Evolutionary conservation across 2,888 invertebrate genomes (phyloP).

Genomic region (Zygogramma bicolorata): DNA sequence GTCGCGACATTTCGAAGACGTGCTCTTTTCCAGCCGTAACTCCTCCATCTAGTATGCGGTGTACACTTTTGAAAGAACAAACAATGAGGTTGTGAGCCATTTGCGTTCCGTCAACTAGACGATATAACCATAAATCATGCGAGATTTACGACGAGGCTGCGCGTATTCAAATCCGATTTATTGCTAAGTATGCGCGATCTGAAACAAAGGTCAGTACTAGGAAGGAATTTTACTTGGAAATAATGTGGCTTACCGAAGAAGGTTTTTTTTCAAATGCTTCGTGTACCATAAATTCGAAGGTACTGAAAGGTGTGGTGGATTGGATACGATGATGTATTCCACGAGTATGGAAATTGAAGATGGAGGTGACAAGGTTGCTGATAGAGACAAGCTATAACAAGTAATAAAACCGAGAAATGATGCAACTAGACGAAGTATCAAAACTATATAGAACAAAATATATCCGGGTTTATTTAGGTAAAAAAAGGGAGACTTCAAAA

Average conservation of each 20-base stretch:
- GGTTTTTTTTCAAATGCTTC: background rate
- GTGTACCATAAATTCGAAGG: background rate
- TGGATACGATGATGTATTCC: background rate
- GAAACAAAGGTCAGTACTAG: slow-evolving; percentile 1
- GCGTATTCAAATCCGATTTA: background rate
- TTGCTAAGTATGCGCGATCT: background rate
- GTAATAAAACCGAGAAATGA: background rate
- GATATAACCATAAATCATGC: background rate
- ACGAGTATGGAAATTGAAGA: background rate
- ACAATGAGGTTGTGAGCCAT: background rate
- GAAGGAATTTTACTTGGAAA: background rate
- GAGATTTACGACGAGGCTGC: background rate
- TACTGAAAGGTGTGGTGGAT: background rate
- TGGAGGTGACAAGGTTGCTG: background rate
- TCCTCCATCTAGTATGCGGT: background rate
- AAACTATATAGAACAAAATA: no score
- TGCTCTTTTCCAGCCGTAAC: background rate
- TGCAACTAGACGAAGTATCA: background rate
- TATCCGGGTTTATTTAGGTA: no score
- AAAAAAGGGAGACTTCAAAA: no score
- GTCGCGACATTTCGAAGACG: slow-evolving; percentile 17
- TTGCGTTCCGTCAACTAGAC: background rate
- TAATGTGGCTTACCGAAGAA: background rate
- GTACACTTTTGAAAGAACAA: background rate
- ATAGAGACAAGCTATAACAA: background rate